Base-by-base conservation (phyloP, 64 coral and sea anemone species). In the Montipora cactus region DNA sequence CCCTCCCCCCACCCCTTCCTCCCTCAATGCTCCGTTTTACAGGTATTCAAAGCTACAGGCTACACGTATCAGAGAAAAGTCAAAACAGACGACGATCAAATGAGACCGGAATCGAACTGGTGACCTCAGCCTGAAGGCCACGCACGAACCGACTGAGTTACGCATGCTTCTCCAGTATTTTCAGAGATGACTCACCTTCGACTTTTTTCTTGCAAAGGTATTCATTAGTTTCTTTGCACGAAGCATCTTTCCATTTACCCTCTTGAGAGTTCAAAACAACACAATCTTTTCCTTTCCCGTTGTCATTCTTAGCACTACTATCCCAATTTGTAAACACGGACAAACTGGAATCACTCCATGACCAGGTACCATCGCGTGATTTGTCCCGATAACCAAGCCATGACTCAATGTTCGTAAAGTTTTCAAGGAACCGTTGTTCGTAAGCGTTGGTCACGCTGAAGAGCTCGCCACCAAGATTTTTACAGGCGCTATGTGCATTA, bases 341-440 rank as follows among this genome's bases (percentile, higher is more conserved):
- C 20, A 89, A 70, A 78, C 92, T 92, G 0, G 89, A 95, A 37
- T 99, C 98, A 74, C 92, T 94, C 98, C 98, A 99, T 1, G 90
- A 73, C 98, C 98, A 99, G 4, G 98, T 99, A 4, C 98, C 98
- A 44, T 95, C 98, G 2, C 87, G 44, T 10, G 91, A 94, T 81
- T 99, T 94, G 69, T 99, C 98, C 71, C 95, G 84, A 88, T 99
- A 99, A 13, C 97, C 97, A n/a, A 99, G 87, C 97, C 97, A 99
- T 0, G 95, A 94, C 66, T 96, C 94, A 19, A 78, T 94, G 53
- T 94, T 94, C 16, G 95, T 96, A 45, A 96, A 94, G 79, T 96
- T 94, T 84, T 96, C 91, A 28, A 99, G 58, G 61, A 99, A 99
- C 16, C 95, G 90, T 81, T 99, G 97, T 85, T 99, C 97, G 16